Conservation (phyloP, 2,888 invertebrate genomes). For the Caenorhabditis angaria region DNA sequence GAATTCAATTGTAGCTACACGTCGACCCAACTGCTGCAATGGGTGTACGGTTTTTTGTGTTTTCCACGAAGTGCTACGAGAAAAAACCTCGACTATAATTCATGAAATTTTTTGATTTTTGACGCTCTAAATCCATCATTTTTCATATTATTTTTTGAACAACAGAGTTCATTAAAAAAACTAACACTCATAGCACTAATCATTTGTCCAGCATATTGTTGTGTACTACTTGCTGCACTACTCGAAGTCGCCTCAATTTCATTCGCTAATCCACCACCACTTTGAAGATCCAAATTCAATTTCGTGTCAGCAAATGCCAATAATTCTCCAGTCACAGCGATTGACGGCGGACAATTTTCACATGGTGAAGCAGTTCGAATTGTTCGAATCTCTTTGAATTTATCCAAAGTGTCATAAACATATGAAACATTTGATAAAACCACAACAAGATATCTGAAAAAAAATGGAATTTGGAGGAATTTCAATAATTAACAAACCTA, state of each 20-base stretch:
- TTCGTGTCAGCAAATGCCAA: constrained; percentile 63
- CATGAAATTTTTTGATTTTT: no score
- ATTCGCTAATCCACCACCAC: constrained; percentile 49
- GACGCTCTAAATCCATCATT: neutral
- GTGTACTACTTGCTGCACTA: constrained; percentile 65
- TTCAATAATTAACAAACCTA: constrained; percentile 23
- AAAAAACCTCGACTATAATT: no score
- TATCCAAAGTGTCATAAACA: constrained; percentile 72
- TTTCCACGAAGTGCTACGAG: no score
- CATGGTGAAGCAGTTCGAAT: constrained; percentile 51
- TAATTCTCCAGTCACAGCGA: constrained; percentile 58
- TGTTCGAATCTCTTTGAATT: constrained; percentile 48
- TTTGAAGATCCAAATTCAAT: constrained; percentile 72
- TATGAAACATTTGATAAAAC: constrained; percentile 71
- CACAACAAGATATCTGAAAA: constrained; percentile 57
- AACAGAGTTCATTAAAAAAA: neutral
- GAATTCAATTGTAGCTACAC: no score
- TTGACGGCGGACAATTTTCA: constrained; percentile 52
- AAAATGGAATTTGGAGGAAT: neutral
- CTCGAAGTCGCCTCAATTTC: constrained; percentile 51
- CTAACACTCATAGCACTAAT: constrained; percentile 74
- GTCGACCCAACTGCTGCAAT: no score
- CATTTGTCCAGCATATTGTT: constrained; percentile 74
- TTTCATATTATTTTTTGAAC: neutral
- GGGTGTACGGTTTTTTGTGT: no score